phyloP scores from a whole-genome alignment of 2,797 vertebrate genomes.

The Trematomus bernacchii region DNA sequence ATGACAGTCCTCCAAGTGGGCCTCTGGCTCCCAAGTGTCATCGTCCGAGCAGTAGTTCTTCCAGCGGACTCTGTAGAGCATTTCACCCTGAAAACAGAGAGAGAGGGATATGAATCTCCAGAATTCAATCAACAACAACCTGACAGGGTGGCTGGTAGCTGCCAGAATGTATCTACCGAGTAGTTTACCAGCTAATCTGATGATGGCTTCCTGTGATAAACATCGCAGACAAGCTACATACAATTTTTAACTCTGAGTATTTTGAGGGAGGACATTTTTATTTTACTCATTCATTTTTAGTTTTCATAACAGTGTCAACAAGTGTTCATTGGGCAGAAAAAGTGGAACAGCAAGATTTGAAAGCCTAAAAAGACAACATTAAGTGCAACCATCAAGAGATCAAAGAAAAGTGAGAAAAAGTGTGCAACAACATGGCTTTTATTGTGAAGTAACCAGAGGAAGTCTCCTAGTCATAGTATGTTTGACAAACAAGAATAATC shows the following conservation, averaged over 20 bases:
- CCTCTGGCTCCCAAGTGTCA: slow-evolving; percentile 98
- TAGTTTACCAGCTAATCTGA: neutral
- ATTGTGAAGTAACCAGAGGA: neutral
- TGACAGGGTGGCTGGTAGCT: neutral
- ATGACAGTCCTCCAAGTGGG: slow-evolving; percentile 94
- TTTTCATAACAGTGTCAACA: neutral
- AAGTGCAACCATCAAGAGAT: neutral
- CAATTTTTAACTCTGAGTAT: neutral
- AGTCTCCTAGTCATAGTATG: neutral
- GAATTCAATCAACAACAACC: neutral
- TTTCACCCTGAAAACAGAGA: slow-evolving; percentile 86
- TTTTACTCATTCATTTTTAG: neutral
- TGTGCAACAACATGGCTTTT: neutral
- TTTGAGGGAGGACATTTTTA: neutral
- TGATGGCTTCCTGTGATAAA: neutral
- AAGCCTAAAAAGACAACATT: neutral
- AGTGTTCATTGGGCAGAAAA: neutral
- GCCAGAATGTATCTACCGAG: neutral
- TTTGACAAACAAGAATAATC: neutral
- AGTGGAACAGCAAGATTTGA: neutral
- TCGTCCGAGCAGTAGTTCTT: slow-evolving; percentile 97
- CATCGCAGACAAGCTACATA: neutral
- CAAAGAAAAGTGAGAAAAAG: neutral
- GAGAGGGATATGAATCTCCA: neutral
- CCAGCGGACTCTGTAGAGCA: slow-evolving; percentile 96